These are phyloP conservation scores for Ophion slaviceki DNA, from an alignment of 2,888 invertebrate genomes.

Conservation along the genomic window DNA sequence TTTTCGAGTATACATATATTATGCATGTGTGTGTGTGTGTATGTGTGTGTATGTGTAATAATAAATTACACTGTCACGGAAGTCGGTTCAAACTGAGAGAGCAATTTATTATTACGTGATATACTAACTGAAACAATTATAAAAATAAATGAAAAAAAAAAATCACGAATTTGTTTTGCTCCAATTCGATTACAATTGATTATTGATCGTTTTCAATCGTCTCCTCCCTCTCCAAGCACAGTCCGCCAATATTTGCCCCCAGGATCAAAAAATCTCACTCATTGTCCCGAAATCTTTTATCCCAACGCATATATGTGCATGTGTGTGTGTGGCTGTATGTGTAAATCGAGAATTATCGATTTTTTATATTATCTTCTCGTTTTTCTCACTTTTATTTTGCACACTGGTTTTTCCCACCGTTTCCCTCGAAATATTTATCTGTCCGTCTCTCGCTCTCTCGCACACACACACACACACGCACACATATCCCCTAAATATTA, in stretches of 20 bases:
- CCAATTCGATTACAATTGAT: conserved; percentile 19
- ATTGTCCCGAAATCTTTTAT: conserved; percentile 7
- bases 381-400: conserved; percentile 47
- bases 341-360: neutral
- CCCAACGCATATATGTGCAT: conserved; percentile 14
- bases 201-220: neutral
- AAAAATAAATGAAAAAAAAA: conserved; percentile 52
- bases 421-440: neutral
- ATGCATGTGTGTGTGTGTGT: conserved; percentile 32
- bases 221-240: neutral
- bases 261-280: neutral
- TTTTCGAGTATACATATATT: neutral
- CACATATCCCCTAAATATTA: conserved; percentile 46
- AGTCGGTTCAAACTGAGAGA: neutral
- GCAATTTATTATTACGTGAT: conserved; percentile 9
- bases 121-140: conserved; percentile 30
- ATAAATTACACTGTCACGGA: conserved; percentile 27
- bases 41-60: conserved; percentile 38
- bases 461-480: conserved; percentile 3
- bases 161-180: conserved; percentile 53
- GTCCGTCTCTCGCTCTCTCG: neutral
- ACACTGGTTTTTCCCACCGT: conserved; percentile 55
- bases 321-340: neutral
- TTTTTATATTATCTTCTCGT: conserved; percentile 11
- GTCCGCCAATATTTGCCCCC: conserved; percentile 2